Percentiles rank a stretch among this genome's conserved stretches.
Conservation (phyloP, 2,888 invertebrate genomes). For the Drosophila ochracea region DNA sequence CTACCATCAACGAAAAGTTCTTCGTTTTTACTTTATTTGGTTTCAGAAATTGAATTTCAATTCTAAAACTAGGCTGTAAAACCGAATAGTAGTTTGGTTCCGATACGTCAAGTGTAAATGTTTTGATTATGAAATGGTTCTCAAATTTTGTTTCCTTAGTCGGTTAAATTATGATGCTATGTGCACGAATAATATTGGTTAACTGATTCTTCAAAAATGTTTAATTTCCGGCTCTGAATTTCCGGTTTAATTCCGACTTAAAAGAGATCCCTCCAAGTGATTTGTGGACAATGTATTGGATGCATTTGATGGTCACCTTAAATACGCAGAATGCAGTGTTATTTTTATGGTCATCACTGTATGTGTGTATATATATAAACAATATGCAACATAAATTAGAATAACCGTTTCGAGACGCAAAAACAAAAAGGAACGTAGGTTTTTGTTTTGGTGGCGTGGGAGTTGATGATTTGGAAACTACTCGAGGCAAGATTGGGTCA, state of each 20-base stretch:
- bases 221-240: neutral
- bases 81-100: neutral
- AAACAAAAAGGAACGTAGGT: conserved; percentile 38
- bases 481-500: conserved; percentile 49
- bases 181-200: neutral
- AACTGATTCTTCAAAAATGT: neutral
- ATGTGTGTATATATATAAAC: conserved; percentile 28
- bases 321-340: neutral
- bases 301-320: neutral
- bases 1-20: too few relatives aligned
- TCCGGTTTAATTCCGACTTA: neutral
- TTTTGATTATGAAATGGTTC: neutral
- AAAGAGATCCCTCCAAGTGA: neutral
- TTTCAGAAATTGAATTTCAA: neutral
- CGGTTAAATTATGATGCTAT: neutral
- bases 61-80: too few relatives aligned
- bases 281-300: neutral
- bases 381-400: conserved; percentile 77
- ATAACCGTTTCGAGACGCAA: conserved; percentile 55
- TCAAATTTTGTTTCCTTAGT: neutral
- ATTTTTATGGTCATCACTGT: neutral
- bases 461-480: conserved; percentile 53
- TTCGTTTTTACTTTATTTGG: neutral
- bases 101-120: neutral
- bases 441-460: conserved; percentile 45